These are phyloP conservation scores for Archocentrus centrarchus DNA, from an alignment of 2,113 vertebrate genomes.

Conservation along the genomic window DNA sequence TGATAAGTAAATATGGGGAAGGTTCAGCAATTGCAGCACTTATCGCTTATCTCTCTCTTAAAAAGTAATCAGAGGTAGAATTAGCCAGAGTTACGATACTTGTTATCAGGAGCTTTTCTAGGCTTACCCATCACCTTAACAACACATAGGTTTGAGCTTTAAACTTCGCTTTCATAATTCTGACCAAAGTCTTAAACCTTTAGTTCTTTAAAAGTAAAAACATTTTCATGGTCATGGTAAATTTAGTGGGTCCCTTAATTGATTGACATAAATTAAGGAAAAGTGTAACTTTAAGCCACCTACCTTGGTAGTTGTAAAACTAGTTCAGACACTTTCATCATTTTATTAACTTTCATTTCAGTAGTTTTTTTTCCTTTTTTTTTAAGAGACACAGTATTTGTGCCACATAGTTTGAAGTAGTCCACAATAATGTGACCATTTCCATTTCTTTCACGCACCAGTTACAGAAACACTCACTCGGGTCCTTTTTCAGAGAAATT, in stretches of 20 bases:
- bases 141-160: background rate
- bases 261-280: too few relatives aligned
- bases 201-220: background rate
- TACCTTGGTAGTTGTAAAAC: too few relatives aligned
- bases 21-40: background rate
- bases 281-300: too few relatives aligned
- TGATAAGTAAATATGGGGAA: conserved; percentile 17
- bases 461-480: background rate
- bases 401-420: background rate
- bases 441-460: background rate
- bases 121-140: background rate
- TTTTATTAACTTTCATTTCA: background rate
- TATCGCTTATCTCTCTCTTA: background rate
- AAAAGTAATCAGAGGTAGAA: background rate
- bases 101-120: background rate
- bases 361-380: too few relatives aligned
- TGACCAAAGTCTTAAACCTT: background rate
- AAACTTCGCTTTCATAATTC: background rate
- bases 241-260: background rate
- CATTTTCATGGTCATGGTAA: background rate
- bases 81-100: background rate
- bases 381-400: too few relatives aligned
- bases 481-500: background rate
- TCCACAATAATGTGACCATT: background rate
- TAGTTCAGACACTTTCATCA: too few relatives aligned